Evolutionary conservation across 1,140 invertebrate genomes (phyloP).

Genomic region (Caenorhabditis inopinata): DNA sequence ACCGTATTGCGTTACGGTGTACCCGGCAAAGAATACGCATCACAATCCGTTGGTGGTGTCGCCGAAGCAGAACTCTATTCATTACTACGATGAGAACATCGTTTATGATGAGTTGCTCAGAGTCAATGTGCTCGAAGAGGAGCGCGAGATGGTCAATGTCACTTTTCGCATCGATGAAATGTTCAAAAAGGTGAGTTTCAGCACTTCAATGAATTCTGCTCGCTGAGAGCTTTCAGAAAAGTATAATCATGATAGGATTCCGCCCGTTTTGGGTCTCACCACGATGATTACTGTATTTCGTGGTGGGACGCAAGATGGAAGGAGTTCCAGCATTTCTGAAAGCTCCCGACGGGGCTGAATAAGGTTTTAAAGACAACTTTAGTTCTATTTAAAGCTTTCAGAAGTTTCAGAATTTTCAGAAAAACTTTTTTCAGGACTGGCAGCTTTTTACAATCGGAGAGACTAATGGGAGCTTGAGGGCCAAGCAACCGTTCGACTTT

Average conservation of each 20-base stretch:
- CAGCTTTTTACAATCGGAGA: constrained; percentile 25
- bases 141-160: neutral
- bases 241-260: neutral
- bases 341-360: neutral
- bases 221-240: neutral
- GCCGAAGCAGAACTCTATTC: constrained; percentile 45
- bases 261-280: neutral
- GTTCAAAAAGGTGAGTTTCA: constrained; percentile 34
- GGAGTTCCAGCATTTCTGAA: neutral
- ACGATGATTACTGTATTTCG: neutral
- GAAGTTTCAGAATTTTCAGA: no score
- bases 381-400: no score
- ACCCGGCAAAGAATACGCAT: constrained; percentile 29
- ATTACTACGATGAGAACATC: constrained; percentile 43
- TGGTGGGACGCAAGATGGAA: neutral
- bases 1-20: constrained; percentile 43
- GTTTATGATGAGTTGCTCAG: constrained; percentile 40
- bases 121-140: constrained; percentile 38
- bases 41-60: constrained; percentile 40
- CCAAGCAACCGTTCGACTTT: constrained; percentile 38
- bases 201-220: no score
- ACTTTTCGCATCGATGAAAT: constrained; percentile 24
- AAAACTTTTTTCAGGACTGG: constrained; percentile 39
- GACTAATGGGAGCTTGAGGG: constrained; percentile 7
- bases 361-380: no score